Percentiles rank a stretch among this genome's conserved stretches.
phyloP scores from a whole-genome alignment of 2,888 invertebrate species.

The Adelognathus sp. region DNA sequence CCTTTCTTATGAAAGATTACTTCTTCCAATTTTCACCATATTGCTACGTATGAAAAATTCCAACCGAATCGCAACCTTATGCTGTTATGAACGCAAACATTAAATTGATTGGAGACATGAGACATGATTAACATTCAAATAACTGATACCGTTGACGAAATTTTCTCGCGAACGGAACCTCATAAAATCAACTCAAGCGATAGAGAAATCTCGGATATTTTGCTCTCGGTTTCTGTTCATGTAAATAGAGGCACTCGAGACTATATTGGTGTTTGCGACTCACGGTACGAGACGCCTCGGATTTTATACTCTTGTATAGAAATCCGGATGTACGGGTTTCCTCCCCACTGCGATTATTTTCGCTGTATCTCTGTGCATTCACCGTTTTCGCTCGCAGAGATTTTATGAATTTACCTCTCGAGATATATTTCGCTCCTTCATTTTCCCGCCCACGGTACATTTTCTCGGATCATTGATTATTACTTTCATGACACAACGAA shows the following conservation, averaged over 20 bases:
- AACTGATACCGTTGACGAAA: neutral
- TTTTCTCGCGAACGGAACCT: neutral
- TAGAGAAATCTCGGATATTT: neutral
- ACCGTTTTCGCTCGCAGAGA: neutral
- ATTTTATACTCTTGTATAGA: slow-evolving; percentile 20
- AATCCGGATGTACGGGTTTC: slow-evolving; percentile 51
- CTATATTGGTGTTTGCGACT: slow-evolving; percentile 18
- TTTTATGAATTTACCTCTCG: neutral
- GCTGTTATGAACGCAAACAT: too few species aligned
- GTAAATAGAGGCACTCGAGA: slow-evolving; percentile 34
- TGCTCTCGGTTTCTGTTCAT: slow-evolving; percentile 15
- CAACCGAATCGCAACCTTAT: too few species aligned
- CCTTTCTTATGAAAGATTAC: too few species aligned
- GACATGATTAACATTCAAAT: too few species aligned
- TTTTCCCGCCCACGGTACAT: slow-evolving; percentile 18
- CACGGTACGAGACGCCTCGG: slow-evolving; percentile 24
- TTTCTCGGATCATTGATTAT: neutral
- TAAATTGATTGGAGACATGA: too few species aligned
- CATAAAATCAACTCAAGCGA: neutral
- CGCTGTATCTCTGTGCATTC: neutral
- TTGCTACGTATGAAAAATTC: too few species aligned
- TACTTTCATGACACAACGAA: neutral
- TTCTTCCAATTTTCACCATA: too few species aligned
- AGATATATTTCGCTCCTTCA: slow-evolving; percentile 18
- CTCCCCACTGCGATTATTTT: slow-evolving; percentile 24